Conservation (phyloP, 2,797 vertebrate species). For the Miichthys miiuy region DNA sequence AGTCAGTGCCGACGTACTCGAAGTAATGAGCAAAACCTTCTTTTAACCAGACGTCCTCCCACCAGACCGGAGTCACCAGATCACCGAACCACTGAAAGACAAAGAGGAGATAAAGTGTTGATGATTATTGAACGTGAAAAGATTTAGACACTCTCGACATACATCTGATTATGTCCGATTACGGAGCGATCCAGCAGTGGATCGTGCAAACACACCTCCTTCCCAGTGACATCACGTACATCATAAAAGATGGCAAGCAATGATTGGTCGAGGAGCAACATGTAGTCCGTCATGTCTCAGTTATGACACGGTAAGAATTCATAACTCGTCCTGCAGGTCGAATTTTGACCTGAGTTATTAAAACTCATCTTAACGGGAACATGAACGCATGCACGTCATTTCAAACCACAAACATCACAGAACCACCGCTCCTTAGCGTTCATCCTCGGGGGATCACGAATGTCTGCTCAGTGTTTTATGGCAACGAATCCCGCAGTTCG, state of each 20-base stretch:
- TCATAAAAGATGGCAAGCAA: too few relatives aligned
- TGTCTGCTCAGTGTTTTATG: not conserved
- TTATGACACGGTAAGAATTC: too few relatives aligned
- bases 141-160: not conserved
- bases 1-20: constrained; percentile 97
- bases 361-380: not conserved
- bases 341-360: too few relatives aligned
- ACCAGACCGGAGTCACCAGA: constrained; percentile 97
- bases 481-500: too few relatives aligned
- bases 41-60: constrained; percentile 99
- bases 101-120: not conserved
- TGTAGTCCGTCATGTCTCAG: too few relatives aligned
- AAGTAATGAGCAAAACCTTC: constrained; percentile 99
- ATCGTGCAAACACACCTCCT: too few relatives aligned
- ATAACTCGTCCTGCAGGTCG: too few relatives aligned
- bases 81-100: constrained; percentile 96
- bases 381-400: not conserved
- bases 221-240: too few relatives aligned
- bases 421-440: fast-evolving
- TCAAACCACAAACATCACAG: not conserved
- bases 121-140: not conserved
- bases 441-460: not conserved
- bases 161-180: too few relatives aligned
- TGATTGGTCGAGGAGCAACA: too few relatives aligned
- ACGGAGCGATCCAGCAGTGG: too few relatives aligned